A percentile compares a stretch with the other conserved stretches of the same genome.
These are phyloP conservation scores for Pyrocoelia pectoralis DNA, from an alignment of 2,888 invertebrate genomes.

Conservation along the genomic window DNA sequence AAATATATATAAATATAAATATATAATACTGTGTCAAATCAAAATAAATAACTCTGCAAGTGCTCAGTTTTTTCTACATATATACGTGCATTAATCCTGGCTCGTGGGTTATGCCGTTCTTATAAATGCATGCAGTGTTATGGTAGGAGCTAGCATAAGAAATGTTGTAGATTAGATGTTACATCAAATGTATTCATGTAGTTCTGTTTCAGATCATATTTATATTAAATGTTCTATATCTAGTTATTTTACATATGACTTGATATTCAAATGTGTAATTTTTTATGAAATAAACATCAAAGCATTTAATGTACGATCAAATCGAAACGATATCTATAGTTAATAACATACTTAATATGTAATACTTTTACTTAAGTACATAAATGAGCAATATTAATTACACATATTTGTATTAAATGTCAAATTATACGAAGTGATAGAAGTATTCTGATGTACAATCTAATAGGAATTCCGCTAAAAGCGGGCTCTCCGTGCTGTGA, in stretches of 20 bases:
- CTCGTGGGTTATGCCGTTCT: slow-evolving; percentile 45
- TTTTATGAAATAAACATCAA: slow-evolving; percentile 49
- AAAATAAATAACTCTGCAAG: slow-evolving; percentile 51
- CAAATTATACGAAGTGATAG: slow-evolving; percentile 60
- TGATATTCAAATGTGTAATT: slow-evolving; percentile 41
- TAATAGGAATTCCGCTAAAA: slow-evolving; percentile 35
- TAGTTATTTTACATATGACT: slow-evolving; percentile 44
- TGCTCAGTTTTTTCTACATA: slow-evolving; percentile 57
- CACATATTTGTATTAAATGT: slow-evolving; percentile 53
- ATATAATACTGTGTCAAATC: slow-evolving; percentile 45
- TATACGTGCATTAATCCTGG: slow-evolving; percentile 39
- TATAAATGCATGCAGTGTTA: slow-evolving; percentile 52
- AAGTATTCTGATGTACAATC: slow-evolving; percentile 42
- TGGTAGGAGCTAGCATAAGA: slow-evolving; percentile 45
- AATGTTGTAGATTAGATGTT: slow-evolving; percentile 48
- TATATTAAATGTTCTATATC: slow-evolving; percentile 46
- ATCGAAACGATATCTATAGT: slow-evolving; percentile 31
- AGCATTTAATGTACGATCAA: slow-evolving; percentile 41
- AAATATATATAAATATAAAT: slow-evolving; percentile 14
- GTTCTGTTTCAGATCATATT: slow-evolving; percentile 49
- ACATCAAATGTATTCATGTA: slow-evolving; percentile 49
- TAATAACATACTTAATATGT: slow-evolving; percentile 23
- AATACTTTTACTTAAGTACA: slow-evolving; percentile 30
- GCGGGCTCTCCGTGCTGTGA: slow-evolving; percentile 48
- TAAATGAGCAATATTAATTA: slow-evolving; percentile 57